Conservation (phyloP, 2,797 vertebrate genomes). For the Onychomys torridus region DNA sequence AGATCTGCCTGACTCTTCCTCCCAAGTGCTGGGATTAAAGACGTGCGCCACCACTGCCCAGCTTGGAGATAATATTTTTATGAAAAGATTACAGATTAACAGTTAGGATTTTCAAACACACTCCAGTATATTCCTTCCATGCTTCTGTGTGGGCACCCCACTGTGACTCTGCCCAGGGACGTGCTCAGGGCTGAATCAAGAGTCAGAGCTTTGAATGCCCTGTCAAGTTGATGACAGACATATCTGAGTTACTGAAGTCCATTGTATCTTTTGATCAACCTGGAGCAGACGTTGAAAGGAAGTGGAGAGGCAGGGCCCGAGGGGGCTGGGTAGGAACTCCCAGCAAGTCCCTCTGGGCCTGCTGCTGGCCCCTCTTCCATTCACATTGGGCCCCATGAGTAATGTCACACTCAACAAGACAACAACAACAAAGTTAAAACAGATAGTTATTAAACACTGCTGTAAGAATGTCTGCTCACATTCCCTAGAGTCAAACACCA, state of each 20-base stretch:
- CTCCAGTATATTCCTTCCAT: neutral
- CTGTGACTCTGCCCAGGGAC: neutral
- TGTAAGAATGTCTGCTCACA: neutral
- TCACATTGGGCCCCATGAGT: neutral
- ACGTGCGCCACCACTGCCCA: neutral
- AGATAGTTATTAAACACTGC: neutral
- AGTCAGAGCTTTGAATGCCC: neutral
- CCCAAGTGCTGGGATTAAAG: neutral
- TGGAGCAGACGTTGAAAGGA: neutral
- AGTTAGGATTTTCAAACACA: neutral
- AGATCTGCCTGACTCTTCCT: neutral
- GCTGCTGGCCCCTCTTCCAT: neutral
- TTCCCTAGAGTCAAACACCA: neutral
- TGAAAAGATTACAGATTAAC: neutral
- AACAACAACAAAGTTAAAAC: neutral
- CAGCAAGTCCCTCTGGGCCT: neutral
- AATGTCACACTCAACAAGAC: neutral
- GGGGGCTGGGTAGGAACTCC: neutral
- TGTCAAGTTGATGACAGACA: neutral
- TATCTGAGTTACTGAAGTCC: neutral
- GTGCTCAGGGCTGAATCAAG: neutral
- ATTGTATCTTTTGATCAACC: neutral
- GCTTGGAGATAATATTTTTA: neutral
- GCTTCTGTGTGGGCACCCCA: neutral
- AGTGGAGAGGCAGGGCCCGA: too few species aligned